phyloP scores from a whole-genome alignment of 2,797 vertebrate species.

The Pelochelys cantorii region DNA sequence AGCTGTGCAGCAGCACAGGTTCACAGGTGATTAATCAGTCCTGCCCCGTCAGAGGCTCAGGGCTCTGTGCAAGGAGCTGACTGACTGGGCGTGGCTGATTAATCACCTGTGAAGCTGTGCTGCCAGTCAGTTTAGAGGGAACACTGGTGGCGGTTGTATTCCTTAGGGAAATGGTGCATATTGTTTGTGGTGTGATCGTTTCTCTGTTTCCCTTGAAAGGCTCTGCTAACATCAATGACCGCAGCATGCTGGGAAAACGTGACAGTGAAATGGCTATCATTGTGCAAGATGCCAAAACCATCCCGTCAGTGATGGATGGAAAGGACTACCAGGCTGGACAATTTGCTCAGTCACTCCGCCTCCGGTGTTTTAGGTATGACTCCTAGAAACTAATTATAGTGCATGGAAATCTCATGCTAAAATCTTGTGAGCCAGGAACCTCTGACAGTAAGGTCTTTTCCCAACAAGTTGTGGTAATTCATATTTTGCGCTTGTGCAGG shows the following conservation, averaged over 20 bases:
- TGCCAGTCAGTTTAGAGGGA: too few relatives aligned
- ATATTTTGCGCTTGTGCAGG: background rate
- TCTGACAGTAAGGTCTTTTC: background rate
- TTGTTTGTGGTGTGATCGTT: background rate
- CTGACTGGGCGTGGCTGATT: too few relatives aligned
- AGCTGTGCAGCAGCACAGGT: too few relatives aligned
- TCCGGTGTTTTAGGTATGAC: conserved; percentile 92
- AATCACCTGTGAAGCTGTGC: too few relatives aligned
- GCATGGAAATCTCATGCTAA: background rate
- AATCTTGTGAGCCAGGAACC: background rate
- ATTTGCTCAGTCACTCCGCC: conserved; percentile 88
- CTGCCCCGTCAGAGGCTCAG: too few relatives aligned
- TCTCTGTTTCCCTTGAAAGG: conserved; percentile 77
- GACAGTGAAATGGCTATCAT: conserved; percentile 97
- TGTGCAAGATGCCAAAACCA: conserved; percentile 88
- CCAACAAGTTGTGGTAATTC: background rate
- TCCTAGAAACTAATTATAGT: background rate
- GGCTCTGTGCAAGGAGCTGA: too few relatives aligned
- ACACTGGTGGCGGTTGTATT: background rate
- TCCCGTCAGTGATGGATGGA: conserved; percentile 90
- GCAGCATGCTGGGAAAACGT: conserved; percentile 96
- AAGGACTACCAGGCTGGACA: conserved; percentile 86
- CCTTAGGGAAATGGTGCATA: background rate
- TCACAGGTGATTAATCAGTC: too few relatives aligned
- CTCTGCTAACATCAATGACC: conserved; percentile 98